Evolutionary conservation across 2,888 invertebrate species (phyloP), one percentile per base, ranked within the genome.

Genomic region (Ichneumon xanthorius): DNA sequence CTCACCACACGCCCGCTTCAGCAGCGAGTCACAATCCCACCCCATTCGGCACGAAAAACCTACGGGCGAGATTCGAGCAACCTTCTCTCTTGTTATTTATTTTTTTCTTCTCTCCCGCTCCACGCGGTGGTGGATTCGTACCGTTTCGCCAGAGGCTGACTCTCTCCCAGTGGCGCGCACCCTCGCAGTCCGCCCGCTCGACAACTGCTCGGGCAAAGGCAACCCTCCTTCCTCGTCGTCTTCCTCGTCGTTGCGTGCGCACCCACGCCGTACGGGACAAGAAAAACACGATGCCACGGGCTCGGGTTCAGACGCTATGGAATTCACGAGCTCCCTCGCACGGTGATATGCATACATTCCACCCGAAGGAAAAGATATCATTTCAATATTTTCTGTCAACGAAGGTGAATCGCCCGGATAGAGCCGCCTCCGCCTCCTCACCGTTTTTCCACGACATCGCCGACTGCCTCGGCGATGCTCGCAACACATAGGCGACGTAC

Each of bases 381-480:
- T 79, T 82, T 79, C 78, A 82, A 82, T 79, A 82, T 75, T 75
- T 85, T 79, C 70, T 53, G 77, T 71, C 70, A 67, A 65, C 82
- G 78, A 77, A 33, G 79, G 58, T 61, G 70, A 22, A 75, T 70
- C 63, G 79, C 37, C 55, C 71, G 58, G 48, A 63, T 63, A 53
- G 63, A 55, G 40, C 50, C 22, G 67, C 48, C 37, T 30, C 65
- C 40, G 48, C 80, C 61, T 80, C 75, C 33, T 11, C 58, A 40
- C 37, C 63, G 40, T 37, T 76, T 76, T 63, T 65, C 40, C 48
- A 40, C 61, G 40, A 58, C 55, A 65, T 55, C 63, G 63, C 65
- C 50, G 65, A 33, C 76, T 50, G 65, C 19, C 65, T 48, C 45
- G 48, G n/a, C 75, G 45, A 61, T 30, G 67, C 16, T 9, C 16